These are phyloP conservation scores for Progne subis DNA, from an alignment of 2,113 vertebrate species.

Conservation along the genomic window DNA sequence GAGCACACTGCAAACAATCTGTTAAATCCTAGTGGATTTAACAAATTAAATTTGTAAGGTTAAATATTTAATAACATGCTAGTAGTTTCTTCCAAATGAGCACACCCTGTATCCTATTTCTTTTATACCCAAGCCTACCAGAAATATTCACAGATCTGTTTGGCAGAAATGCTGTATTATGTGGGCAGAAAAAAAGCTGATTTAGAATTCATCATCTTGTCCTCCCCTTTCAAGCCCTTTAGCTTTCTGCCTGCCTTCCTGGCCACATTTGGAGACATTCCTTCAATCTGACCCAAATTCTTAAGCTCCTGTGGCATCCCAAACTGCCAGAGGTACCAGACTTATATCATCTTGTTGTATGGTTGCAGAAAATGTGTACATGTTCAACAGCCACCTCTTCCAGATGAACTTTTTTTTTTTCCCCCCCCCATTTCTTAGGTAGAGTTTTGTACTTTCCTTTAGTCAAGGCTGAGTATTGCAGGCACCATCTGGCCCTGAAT, in stretches of 20 bases:
- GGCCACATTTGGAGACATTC: not conserved
- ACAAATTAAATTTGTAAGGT: not conserved
- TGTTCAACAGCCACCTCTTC: not conserved
- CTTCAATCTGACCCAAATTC: not conserved
- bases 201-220: not conserved
- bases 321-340: not conserved
- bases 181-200: not conserved
- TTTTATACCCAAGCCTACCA: not conserved
- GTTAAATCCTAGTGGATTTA: not conserved
- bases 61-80: constrained; percentile 21
- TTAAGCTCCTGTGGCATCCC: not conserved
- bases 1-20: not conserved
- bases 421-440: not conserved
- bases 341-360: not conserved
- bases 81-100: not conserved
- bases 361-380: not conserved
- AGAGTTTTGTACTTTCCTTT: not conserved
- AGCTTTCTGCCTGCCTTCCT: not conserved
- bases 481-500: not conserved
- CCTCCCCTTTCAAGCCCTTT: not conserved
- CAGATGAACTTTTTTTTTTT: not conserved
- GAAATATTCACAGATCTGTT: not conserved
- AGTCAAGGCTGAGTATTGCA: not conserved
- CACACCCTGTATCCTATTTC: not conserved
- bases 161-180: not conserved